Evolutionary conservation across 1,140 invertebrate genomes (phyloP).

Genomic region (Pseudoatta argentina): DNA sequence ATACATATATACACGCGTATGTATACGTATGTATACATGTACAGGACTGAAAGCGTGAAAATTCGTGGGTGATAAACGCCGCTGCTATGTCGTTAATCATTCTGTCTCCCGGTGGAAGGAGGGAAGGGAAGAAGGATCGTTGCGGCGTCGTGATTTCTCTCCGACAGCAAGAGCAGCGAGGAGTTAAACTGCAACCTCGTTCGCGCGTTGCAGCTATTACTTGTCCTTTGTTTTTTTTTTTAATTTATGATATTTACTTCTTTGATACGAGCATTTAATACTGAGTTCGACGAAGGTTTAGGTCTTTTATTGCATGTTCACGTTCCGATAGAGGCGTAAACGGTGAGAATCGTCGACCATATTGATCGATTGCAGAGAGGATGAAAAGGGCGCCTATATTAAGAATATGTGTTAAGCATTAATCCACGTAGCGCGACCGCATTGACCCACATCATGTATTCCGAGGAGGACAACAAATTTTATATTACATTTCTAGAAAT

Average conservation of each 20-base stretch:
- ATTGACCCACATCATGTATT: slow-evolving; percentile 28
- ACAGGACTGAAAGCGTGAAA: slow-evolving; percentile 72
- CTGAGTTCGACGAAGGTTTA: slow-evolving; percentile 15
- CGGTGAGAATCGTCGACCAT: slow-evolving; percentile 12
- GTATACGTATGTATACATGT: slow-evolving; percentile 56
- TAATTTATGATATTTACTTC: slow-evolving; percentile 36
- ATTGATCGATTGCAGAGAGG: slow-evolving; percentile 35
- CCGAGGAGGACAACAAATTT: background rate
- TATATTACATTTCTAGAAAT: background rate
- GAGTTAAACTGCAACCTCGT: slow-evolving; percentile 67
- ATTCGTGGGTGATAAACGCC: slow-evolving; percentile 74
- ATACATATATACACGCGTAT: slow-evolving; percentile 64
- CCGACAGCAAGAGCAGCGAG: slow-evolving; percentile 59
- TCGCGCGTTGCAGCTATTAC: slow-evolving; percentile 46
- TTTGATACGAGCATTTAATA: slow-evolving; percentile 36
- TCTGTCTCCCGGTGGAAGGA: slow-evolving; percentile 71
- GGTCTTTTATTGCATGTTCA: background rate
- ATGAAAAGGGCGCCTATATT: slow-evolving; percentile 52
- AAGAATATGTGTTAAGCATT: slow-evolving; percentile 44
- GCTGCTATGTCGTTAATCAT: slow-evolving; percentile 75
- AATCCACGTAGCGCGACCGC: slow-evolving; percentile 31
- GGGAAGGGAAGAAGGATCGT: slow-evolving; percentile 74
- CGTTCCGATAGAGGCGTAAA: background rate
- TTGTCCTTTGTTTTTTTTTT: slow-evolving; percentile 2
- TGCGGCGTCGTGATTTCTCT: slow-evolving; percentile 73